These are phyloP conservation scores for Bagarius yarrelli DNA, from an alignment of 2,113 vertebrate species.

Conservation along the genomic window DNA sequence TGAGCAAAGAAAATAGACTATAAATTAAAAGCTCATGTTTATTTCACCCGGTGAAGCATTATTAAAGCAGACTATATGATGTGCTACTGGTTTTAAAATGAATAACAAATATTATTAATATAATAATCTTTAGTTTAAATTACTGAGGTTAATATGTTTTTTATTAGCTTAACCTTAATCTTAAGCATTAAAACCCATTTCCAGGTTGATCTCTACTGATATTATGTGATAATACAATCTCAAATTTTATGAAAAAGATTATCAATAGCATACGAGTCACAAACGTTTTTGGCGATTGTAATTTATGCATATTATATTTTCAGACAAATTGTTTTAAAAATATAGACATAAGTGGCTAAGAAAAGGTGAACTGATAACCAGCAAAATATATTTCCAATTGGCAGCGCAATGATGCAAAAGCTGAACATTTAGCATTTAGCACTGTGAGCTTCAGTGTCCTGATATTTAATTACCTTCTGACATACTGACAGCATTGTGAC, in stretches of 20 bases:
- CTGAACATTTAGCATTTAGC: not conserved
- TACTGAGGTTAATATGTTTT: not conserved
- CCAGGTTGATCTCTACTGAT: not conserved
- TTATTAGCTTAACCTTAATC: not conserved
- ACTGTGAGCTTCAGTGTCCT: not conserved
- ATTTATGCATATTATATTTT: not conserved
- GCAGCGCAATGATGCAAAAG: not conserved
- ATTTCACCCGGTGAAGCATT: not conserved
- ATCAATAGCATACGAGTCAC: not conserved
- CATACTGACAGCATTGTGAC: not conserved
- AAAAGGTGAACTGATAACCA: not conserved
- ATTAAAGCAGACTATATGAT: too few species aligned
- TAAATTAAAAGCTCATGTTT: not conserved
- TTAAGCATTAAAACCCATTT: not conserved
- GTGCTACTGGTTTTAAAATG: too few species aligned
- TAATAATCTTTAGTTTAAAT: not conserved
- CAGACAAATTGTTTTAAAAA: not conserved
- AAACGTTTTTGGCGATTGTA: not conserved
- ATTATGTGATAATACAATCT: not conserved
- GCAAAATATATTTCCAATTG: not conserved
- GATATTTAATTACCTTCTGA: not conserved
- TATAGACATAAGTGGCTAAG: not conserved
- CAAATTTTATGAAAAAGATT: not conserved
- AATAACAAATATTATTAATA: not conserved
- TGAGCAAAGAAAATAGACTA: not conserved